Evolutionary conservation across 2,113 vertebrate genomes (phyloP).

Genomic region (Notarius lentiginosus): DNA sequence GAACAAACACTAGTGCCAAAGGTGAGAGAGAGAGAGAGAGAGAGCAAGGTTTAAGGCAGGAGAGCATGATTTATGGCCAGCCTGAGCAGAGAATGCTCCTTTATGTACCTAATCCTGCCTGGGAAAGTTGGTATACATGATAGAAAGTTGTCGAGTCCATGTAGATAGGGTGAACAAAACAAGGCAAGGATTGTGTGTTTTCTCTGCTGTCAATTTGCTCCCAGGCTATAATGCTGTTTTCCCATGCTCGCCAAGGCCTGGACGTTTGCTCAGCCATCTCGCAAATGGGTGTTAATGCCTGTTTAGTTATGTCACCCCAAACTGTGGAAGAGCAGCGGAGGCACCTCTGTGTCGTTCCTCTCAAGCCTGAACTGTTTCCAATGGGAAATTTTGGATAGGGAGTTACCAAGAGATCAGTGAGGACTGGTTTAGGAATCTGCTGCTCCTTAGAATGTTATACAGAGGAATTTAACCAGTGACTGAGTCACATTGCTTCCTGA

Average conservation of each 20-base stretch:
- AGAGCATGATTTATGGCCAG: slow-evolving; percentile 61
- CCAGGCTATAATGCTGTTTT: slow-evolving; percentile 63
- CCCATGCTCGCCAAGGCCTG: slow-evolving; percentile 66
- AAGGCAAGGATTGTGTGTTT: slow-evolving; percentile 64
- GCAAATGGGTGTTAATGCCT: slow-evolving; percentile 68
- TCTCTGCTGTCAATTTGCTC: slow-evolving; percentile 55
- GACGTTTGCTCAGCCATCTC: slow-evolving; percentile 63
- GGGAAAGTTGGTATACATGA: slow-evolving; percentile 68
- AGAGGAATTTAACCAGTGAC: slow-evolving; percentile 24
- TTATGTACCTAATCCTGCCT: slow-evolving; percentile 60
- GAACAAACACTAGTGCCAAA: slow-evolving; percentile 49
- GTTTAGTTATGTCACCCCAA: slow-evolving; percentile 68
- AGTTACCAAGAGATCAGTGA: slow-evolving; percentile 46
- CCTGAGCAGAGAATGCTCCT: slow-evolving; percentile 47
- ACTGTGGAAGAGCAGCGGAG: slow-evolving; percentile 47
- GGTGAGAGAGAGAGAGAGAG: slow-evolving; percentile 48
- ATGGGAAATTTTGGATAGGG: slow-evolving; percentile 26
- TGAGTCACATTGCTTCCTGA: neutral
- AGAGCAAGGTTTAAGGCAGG: slow-evolving; percentile 43
- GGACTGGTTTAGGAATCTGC: slow-evolving; percentile 32
- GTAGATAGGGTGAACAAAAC: slow-evolving; percentile 58
- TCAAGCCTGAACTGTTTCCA: slow-evolving; percentile 39
- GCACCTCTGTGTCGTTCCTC: slow-evolving; percentile 36
- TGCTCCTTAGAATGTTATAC: slow-evolving; percentile 23
- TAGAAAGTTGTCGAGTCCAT: slow-evolving; percentile 65